Conservation (phyloP, 2,797 vertebrate genomes). For the Cottoperca gobio region DNA sequence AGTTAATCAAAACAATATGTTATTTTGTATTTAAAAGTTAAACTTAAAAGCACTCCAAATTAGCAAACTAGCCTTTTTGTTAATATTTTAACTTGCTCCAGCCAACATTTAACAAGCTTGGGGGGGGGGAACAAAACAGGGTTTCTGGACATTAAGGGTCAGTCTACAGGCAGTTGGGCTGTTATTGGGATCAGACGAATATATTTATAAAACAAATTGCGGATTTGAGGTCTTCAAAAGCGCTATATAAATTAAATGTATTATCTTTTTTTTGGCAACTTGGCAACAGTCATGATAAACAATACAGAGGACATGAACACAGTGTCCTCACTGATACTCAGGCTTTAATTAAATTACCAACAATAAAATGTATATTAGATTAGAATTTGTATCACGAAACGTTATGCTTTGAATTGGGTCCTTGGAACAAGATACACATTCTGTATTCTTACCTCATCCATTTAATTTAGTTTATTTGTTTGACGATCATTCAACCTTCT, state of each 20-base stretch:
- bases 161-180: background rate
- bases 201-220: background rate
- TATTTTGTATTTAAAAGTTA: background rate
- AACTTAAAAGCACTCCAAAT: background rate
- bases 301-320: background rate
- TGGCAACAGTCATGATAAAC: background rate
- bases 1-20: background rate
- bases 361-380: background rate
- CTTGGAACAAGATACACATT: background rate
- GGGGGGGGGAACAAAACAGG: background rate
- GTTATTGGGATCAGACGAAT: background rate
- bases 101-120: background rate
- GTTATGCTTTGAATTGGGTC: background rate
- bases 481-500: background rate
- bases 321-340: background rate
- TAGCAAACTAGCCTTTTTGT: background rate
- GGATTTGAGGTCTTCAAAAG: too few relatives aligned
- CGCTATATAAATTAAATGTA: too few relatives aligned
- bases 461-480: background rate
- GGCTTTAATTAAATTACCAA: background rate
- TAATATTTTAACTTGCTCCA: too few relatives aligned
- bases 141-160: background rate
- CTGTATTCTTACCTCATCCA: background rate
- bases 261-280: too few relatives aligned
- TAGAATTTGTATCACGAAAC: background rate